Base-by-base conservation (phyloP, 1,140 invertebrate genomes). In the Papilio glaucus region DNA sequence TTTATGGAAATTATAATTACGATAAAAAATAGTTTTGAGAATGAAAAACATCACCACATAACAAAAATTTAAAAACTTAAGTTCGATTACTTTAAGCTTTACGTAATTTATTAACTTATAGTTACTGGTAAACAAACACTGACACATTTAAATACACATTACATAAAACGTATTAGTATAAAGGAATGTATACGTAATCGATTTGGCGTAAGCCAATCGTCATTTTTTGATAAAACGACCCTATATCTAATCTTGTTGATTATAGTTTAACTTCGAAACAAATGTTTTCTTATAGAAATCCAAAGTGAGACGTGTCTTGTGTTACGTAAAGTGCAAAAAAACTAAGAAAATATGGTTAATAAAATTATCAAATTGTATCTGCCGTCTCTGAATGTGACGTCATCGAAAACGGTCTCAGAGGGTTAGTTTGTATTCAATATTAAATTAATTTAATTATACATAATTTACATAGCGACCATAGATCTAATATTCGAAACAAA, bases 331-430 rank as follows among this genome's bases (percentile, higher is more conserved):
- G 71, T 37, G 71, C 61, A 65, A 67, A 71, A 18, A 57, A 18
- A 62, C 39, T 42, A 21, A 29, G 8, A 69, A 45, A 72, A 77
- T 79, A 86, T 86, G 85, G 78, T 82, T 21, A 83, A 84, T n/a
- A 82, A 78, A 75, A 72, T 82, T 33, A 77, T 85, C 62, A 78
- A 38, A 1, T 69, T 80, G 4, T 74, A 78, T 71, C 74, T 78
- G 49, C 71, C 41, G 13, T 53, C 68, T 21, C 21, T 81, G 10
- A 72, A 65, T n/a, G 79, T 82, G 38, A 73, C 53, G 39, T 42
- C 76, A 18, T 73, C 73, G 29, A 83, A 85, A 10, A 77, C 84
- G 26, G 75, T 77, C 5, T 82, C 85, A 12, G 83, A 89, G 73
- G 87, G 87, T 89, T 79, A 82, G 41, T 72, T 70, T 37, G n/a